phyloP scores from a whole-genome alignment of 2,113 vertebrate genomes.

The Nicator chloris region DNA sequence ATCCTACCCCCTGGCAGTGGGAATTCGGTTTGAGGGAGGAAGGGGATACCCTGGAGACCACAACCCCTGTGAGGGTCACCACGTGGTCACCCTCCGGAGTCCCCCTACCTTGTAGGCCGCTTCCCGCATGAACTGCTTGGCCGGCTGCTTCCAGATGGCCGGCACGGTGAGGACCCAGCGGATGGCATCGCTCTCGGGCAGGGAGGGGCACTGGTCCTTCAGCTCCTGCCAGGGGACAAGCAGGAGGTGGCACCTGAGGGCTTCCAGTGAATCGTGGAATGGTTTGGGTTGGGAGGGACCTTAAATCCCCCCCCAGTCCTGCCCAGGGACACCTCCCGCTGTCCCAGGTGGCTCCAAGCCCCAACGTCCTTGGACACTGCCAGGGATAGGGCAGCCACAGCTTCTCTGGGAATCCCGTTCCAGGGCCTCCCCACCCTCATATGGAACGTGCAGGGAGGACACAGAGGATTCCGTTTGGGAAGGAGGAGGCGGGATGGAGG shows the following conservation, averaged over 20 bases:
- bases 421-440: background rate
- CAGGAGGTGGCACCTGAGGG: background rate
- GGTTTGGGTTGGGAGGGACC: background rate
- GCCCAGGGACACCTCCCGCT: background rate
- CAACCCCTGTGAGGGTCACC: background rate
- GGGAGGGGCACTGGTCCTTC: constrained; percentile 81
- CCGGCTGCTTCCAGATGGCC: constrained; percentile 95
- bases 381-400: background rate
- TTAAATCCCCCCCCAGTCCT: background rate
- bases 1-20: background rate
- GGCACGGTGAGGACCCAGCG: constrained; percentile 97
- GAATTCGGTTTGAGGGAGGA: background rate
- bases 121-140: constrained; percentile 98
- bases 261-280: rapidly evolving
- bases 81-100: rapidly evolving
- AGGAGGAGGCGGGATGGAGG: background rate
- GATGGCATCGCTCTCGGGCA: constrained; percentile 77
- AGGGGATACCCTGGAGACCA: rapidly evolving
- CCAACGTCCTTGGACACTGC: rapidly evolving
- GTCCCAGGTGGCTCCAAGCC: background rate
- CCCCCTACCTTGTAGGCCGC: constrained; percentile 87
- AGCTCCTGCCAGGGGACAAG: constrained; percentile 77
- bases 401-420: background rate
- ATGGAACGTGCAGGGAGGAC: rapidly evolving
- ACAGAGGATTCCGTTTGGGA: background rate